A percentile compares a stretch with the other conserved stretches of the same genome.
Conservation (phyloP, 2,888 invertebrate species). For the Nemotelus pantherinus region DNA sequence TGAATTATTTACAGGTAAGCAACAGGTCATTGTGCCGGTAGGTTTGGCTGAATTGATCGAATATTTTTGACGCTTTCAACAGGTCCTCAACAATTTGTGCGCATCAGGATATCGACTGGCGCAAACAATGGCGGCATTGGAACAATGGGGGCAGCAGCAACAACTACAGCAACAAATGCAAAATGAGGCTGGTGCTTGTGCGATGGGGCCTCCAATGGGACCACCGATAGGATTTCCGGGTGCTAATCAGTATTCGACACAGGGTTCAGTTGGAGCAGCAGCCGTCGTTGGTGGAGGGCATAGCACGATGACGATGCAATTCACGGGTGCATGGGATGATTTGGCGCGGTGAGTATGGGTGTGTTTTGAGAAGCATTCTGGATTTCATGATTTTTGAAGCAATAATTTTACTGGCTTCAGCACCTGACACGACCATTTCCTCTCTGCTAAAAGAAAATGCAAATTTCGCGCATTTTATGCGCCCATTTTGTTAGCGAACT, state of each 20-base stretch:
- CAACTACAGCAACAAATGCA: not conserved
- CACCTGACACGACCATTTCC: no score
- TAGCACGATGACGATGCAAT: constrained; percentile 56
- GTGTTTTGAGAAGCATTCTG: not conserved
- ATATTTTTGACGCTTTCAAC: constrained; percentile 7
- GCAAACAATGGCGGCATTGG: constrained; percentile 69
- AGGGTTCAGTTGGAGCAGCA: not conserved
- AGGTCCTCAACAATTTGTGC: constrained; percentile 73
- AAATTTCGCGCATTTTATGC: no score
- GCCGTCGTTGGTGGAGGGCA: constrained; percentile 40
- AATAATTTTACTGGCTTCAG: no score
- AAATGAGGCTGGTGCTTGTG: not conserved
- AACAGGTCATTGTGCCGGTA: not conserved
- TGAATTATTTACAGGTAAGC: constrained; percentile 57
- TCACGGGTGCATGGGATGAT: constrained; percentile 74
- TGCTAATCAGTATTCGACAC: no score
- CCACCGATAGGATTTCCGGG: not conserved
- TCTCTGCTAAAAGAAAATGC: no score
- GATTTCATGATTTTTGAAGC: no score
- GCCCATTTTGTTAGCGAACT: no score
- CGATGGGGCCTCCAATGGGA: not conserved
- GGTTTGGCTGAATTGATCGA: not conserved
- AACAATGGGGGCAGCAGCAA: constrained; percentile 63
- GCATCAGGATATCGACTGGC: constrained; percentile 72
- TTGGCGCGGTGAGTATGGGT: constrained; percentile 60